Evolutionary conservation across 2,888 invertebrate genomes (phyloP), one percentile per base, ranked within the genome.

Genomic region (Ecdyonurus torrentis): DNA sequence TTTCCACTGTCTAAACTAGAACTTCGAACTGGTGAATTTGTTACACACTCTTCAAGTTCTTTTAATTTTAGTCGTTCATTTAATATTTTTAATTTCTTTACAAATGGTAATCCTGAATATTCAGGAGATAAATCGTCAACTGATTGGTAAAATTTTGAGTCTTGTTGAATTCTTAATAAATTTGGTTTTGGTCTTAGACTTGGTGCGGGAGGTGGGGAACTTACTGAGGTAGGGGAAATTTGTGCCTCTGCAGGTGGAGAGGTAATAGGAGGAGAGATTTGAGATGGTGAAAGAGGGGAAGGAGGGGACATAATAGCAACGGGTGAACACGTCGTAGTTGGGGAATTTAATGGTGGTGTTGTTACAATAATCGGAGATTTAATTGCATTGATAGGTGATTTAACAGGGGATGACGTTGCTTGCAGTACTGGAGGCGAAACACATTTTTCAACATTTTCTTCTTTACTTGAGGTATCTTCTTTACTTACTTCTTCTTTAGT

Each of bases 121-220:
- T 91, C 91, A 0, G 91, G 91, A 7, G 90, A 91, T 50, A 91
- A 75, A 73, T 91, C 91, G 70, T 89, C 89, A 61, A 91, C 86
- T n/a, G 90, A 90, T 66, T 83, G 81, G 74, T 91, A 91, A 58
- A 64, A 55, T 23, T 63, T 64, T 23, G 67, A 65, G 20, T 64
- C 67, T n/a, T 65, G 61, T 25, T 64, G 64, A 1, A 67, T 59
- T 1, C 58, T 60, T 20, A 67, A 62, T 20, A 67, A 63, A 20
- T 60, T 64, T 5, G 69, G 67, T 61, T 68, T 64, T 20, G 23
- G 23, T 23, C 37, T 15, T 15, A 15, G 15, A 37, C 37, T 37
- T 37, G 37, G 15, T 37, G 37, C 5, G 5, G 37, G 15, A 37
- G 37, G 37, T 10, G 37, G 37, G 5, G 37, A 37, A 37, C 7